phyloP scores from a whole-genome alignment of 2,888 invertebrate species.

The Macrosiphum euphorbiae region DNA sequence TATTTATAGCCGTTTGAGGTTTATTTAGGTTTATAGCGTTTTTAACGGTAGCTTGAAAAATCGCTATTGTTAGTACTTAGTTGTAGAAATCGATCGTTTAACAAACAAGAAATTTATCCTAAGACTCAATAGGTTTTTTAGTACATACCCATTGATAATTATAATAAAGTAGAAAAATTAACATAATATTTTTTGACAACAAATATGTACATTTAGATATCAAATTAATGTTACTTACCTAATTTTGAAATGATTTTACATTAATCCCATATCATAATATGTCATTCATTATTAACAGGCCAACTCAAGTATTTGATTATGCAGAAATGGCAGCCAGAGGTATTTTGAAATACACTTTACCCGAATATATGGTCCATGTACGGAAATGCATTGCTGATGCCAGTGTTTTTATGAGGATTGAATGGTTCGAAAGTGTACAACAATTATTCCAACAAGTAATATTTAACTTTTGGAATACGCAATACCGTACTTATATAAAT shows the following conservation, averaged over 20 bases:
- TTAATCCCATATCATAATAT: not conserved
- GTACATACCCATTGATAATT: not conserved
- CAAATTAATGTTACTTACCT: not conserved
- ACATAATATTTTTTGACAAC: not conserved
- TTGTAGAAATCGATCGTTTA: no score
- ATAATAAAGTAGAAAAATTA: not conserved
- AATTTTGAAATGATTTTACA: not conserved
- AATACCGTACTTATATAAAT: no score
- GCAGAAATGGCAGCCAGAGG: conserved; percentile 19
- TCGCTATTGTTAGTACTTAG: not conserved
- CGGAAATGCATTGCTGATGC: not conserved
- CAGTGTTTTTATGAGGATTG: conserved; percentile 27
- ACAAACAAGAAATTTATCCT: no score
- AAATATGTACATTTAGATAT: not conserved
- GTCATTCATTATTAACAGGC: not conserved
- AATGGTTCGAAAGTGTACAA: conserved; percentile 48
- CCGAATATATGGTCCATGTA: conserved; percentile 18
- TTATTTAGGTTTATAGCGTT: not conserved
- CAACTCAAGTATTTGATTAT: conserved; percentile 49
- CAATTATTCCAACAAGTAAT: conserved; percentile 56
- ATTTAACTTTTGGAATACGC: not conserved
- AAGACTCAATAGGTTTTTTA: no score
- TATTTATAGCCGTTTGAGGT: not conserved
- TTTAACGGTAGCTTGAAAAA: not conserved
- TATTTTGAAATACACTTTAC: conserved; percentile 39